Evolutionary conservation across 2,888 invertebrate genomes (phyloP), one percentile per base, ranked within the genome.

Genomic region (Megaustenia siamemsis): DNA sequence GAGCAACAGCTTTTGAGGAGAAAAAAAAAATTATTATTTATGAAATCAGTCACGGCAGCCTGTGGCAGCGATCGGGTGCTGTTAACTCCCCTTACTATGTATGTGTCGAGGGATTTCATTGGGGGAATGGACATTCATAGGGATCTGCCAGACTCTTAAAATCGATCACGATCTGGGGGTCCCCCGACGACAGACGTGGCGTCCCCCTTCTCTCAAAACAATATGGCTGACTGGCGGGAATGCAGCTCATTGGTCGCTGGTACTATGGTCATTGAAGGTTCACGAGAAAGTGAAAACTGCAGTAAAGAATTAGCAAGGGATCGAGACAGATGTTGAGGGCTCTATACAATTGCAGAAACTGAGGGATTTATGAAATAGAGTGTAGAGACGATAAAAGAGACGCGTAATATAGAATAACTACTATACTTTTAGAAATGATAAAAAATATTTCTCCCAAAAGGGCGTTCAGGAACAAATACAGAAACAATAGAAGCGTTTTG

Each of bases 111-210:
- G 80, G 80, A 69, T 69, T 80, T 69, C 53, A 80, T 69, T 69
- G 73, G 82, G 71, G 43, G 82, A 82, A 56, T 73, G 73, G 18
- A 18, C 43, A 82, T 82, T 82, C 73, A 73, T 73, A 73, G 82
- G 24, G 73, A 82, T 28, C 80, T 80, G 80, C 68, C 80, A 80
- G 45, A 80, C 53, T 40, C 56, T 80, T 80, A 69, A 80, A 80
- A 80, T 80, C 80, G 80, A 80, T 80, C 80, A 69, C 0, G 49
- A 63, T 63, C 66, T 21, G 40, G 63, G n/a, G 21, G 63, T 78
- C 78, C 78, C 78, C 28, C 40, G 78, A 32, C 40, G 78, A 63
- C 63, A 32, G 28, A 63, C 56, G 28, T n/a, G 45, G 45, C 63
- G 43, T 60, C 32, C 78, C 32, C 63, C 21, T 45, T 32, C 18